phyloP scores from a whole-genome alignment of 1,140 invertebrate species.

The Diploscapter pachys region DNA sequence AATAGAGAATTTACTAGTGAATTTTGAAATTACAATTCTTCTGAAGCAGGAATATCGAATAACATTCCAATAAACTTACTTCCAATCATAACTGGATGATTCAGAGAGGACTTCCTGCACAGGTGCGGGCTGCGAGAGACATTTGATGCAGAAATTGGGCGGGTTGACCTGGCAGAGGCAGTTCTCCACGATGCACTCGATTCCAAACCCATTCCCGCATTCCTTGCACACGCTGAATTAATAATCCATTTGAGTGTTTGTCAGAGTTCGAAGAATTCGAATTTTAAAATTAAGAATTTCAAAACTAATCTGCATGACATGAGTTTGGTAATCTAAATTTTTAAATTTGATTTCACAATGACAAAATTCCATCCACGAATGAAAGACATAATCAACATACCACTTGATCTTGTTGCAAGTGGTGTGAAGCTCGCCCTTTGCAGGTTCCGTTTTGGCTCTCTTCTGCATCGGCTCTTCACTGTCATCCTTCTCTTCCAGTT shows the following conservation, averaged over 20 bases:
- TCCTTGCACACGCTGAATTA: too few relatives aligned
- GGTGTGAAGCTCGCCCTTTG: too few relatives aligned
- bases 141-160: background rate
- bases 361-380: too few relatives aligned
- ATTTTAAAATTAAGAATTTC: too few relatives aligned
- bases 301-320: too few relatives aligned
- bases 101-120: background rate
- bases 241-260: too few relatives aligned
- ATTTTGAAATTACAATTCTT: background rate
- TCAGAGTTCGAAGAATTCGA: too few relatives aligned
- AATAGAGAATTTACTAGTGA: background rate
- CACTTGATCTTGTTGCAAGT: too few relatives aligned
- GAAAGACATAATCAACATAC: too few relatives aligned
- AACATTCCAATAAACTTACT: background rate
- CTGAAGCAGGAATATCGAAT: background rate
- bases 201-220: constrained; percentile 8
- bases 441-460: background rate
- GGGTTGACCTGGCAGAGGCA: constrained; percentile 20
- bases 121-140: background rate
- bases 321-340: too few relatives aligned
- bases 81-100: constrained; percentile 3
- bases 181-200: constrained; percentile 23
- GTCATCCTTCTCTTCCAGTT: constrained; percentile 5
- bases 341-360: too few relatives aligned
- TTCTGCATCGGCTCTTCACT: background rate